phyloP scores from a whole-genome alignment of 2,113 vertebrate species.

The Phoxinus phoxinus region DNA sequence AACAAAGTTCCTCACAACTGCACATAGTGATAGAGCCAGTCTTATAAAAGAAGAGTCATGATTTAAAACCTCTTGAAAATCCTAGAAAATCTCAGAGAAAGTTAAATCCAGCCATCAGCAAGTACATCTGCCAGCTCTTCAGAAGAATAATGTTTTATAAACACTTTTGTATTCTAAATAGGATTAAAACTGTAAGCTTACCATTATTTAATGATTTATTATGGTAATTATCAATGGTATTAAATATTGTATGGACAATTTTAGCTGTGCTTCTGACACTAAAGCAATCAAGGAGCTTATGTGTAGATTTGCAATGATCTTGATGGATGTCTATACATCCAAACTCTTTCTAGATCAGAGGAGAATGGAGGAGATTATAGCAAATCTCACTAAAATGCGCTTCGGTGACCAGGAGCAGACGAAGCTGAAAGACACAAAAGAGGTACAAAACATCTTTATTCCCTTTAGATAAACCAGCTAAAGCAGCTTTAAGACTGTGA shows the following conservation, averaged over 20 bases:
- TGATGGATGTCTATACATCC: background rate
- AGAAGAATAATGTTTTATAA: slow-evolving; percentile 5
- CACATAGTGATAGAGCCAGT: background rate
- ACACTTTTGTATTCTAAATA: slow-evolving; percentile 3
- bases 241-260: background rate
- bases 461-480: background rate
- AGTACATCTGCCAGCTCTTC: background rate
- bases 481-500: slow-evolving; percentile 13
- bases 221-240: background rate
- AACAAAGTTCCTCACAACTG: background rate
- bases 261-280: background rate
- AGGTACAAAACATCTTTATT: slow-evolving; percentile 72
- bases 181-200: background rate
- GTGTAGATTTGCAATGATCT: slow-evolving; percentile 11
- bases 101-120: slow-evolving; percentile 11
- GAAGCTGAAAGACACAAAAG: slow-evolving; percentile 89
- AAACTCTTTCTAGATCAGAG: slow-evolving; percentile 84
- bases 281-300: background rate
- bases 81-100: background rate
- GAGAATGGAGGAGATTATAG: slow-evolving; percentile 93
- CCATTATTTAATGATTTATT: slow-evolving; percentile 6
- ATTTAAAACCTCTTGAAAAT: slow-evolving; percentile 9
- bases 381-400: slow-evolving; percentile 91
- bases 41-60: background rate
- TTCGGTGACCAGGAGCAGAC: slow-evolving; percentile 88